Evolutionary conservation across 2,888 invertebrate species (phyloP), one percentile per base, ranked within the genome.

Genomic region (Drosophila ustulata): DNA sequence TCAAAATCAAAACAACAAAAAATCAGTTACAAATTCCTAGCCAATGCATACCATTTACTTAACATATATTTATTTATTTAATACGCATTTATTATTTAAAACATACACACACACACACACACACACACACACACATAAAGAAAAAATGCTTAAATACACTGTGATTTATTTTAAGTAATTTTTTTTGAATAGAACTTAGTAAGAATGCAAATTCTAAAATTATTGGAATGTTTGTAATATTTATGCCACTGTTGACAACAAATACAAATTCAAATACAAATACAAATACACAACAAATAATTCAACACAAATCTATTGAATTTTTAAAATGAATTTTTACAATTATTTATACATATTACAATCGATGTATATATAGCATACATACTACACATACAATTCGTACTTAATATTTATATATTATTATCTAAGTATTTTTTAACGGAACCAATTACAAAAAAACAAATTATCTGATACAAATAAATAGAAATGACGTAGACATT

Each of bases 111-210:
- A 34, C 34, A 37, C 4, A 34, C 34, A 37, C 34, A 37, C n/a
- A 37, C 37, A 34, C 4, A 34, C 9, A 34, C 34, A 34, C 4
- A 34, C 11, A 62, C 23, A 56, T 39, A 52, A 82, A 71, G 51
- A 80, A 51, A 73, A 71, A 79, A 86, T 87, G 85, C 79, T 82
- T 87, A 86, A 80, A 83, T 75, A 88, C 71, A 71, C 83, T 84
- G 83, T 84, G 83, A 84, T 84, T 88, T 84, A 88, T 88, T 88
- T 84, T 84, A 84, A 84, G 83, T 88, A 80, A 57, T 78, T 86
- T 82, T 88, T 88, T 83, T 83, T 82, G 43, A 75, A 63, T 84
- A 83, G 88, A 67, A 73, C 18, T 69, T 88, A 82, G 63, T 71
- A 46, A 66, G 45, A 41, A 6, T 45, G 32, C 37, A 37, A n/a